These are phyloP conservation scores for Lophius americanus DNA, from an alignment of 2,797 vertebrate genomes.

Conservation along the genomic window DNA sequence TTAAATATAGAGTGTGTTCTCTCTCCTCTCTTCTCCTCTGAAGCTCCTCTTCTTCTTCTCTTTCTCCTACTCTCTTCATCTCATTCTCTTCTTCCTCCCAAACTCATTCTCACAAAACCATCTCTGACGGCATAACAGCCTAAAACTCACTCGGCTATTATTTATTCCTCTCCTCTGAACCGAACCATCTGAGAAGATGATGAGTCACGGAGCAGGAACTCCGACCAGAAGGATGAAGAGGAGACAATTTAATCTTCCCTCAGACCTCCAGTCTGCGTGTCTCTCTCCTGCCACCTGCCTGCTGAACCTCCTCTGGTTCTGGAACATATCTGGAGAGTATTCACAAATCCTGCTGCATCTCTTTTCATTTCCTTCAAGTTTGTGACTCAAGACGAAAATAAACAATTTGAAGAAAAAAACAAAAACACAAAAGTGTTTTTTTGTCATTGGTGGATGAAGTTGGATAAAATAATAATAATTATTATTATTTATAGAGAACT, in stretches of 20 bases:
- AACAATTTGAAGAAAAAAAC: no score
- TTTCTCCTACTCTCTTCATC: no score
- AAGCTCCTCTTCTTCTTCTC: slow-evolving; percentile 5
- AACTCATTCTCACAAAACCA: not conserved
- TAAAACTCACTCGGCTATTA: not conserved
- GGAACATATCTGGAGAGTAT: not conserved
- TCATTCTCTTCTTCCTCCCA: not conserved
- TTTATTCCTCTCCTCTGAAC: slow-evolving; percentile 12
- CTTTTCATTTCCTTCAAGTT: no score
- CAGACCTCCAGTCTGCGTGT: slow-evolving; percentile 8
- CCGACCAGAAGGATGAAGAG: slow-evolving; percentile 10
- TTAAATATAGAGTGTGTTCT: no score
- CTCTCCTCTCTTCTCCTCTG: not conserved
- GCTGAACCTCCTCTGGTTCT: slow-evolving; percentile 19
- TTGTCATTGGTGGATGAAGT: no score
- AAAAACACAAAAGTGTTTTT: no score
- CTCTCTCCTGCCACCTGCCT: slow-evolving; percentile 30
- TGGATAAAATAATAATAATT: no score
- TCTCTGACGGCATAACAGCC: not conserved
- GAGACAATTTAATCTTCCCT: not conserved
- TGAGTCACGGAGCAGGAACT: slow-evolving; percentile 48
- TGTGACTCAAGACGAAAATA: no score
- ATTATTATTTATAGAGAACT: no score
- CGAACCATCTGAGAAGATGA: slow-evolving; percentile 27
- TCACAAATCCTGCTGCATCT: not conserved